Evolutionary conservation across 1,140 invertebrate genomes (phyloP), one percentile per base, ranked within the genome.

Genomic region (Caenorhabditis tropicalis): DNA sequence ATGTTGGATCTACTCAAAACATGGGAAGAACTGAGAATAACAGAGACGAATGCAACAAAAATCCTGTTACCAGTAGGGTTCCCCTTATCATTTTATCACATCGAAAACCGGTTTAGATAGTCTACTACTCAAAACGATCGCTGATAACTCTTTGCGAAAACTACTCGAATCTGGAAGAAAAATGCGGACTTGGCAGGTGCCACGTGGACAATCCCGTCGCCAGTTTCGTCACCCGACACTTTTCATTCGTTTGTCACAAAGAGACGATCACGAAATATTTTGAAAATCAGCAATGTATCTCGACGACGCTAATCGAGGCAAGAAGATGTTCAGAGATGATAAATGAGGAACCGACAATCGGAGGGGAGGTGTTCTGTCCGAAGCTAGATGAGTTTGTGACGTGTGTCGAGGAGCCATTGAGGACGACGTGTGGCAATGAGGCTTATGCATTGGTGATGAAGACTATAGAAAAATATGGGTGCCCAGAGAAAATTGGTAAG

Each of bases 371-470:
- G 12, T 74, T 74, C 65, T 74, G 65, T 15, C 33, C 65, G 24
- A 74, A 74, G 9, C 12, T 74, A 6, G 65, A 74, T 10, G 29
- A 74, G 27, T 74, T 43, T 43, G 36, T 74, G 36, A 21, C 33
- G 33, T 74, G 65, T 24, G 29, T 74, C 36, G 65, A 74, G 21
- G 36, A 74, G 43, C 65, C 65, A 6, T 19, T 74, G n/a, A 39
- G 36, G 16, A 24, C 36, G 27, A 43, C 65, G n/a, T 74, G 65
- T 74, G 36, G 65, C 7, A 74, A n/a, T 46, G 65, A 46, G 12
- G 65, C 65, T 74, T 74, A 70, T 70, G 33, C 60, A 70, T 70
- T 70, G 60, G 60, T 70, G 39, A 70, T 70, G 60, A 70, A 70
- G 33, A 19, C 60, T 39, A 70, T 70, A 12, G 60, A 70, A n/a